A percentile compares a stretch with the other conserved stretches of the same genome.
Conservation (phyloP, 2,888 invertebrate genomes). For the Pseudococcus jackbeardsleyi region DNA sequence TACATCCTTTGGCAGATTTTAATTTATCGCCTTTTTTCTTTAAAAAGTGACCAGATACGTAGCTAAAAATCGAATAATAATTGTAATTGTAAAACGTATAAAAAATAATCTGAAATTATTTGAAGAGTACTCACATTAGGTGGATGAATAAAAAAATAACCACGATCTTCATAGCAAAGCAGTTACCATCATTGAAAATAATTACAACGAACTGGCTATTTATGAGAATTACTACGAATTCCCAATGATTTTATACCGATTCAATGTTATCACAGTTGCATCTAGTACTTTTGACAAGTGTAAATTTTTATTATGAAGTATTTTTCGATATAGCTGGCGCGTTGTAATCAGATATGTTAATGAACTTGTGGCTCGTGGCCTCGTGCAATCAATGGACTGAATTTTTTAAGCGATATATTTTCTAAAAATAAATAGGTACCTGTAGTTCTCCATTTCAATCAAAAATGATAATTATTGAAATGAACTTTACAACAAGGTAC, state of each 20-base stretch:
- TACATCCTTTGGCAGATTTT: background rate
- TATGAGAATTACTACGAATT: background rate
- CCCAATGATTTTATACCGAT: background rate
- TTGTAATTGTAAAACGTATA: background rate
- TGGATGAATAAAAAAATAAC: background rate
- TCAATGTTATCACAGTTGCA: constrained; percentile 20
- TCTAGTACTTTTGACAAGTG: background rate
- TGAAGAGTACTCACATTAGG: background rate
- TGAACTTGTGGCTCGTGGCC: background rate
- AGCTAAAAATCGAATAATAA: constrained; percentile 8
- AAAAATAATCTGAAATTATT: background rate
- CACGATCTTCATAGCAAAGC: background rate
- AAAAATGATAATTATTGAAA: constrained; percentile 36
- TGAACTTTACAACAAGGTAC: background rate
- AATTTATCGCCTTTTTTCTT: constrained; percentile 14
- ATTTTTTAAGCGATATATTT: background rate
- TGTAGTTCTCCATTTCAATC: constrained; percentile 24
- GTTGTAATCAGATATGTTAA: constrained; percentile 31
- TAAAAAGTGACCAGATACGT: background rate
- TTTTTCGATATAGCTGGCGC: constrained; percentile 13
- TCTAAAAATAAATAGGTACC: background rate
- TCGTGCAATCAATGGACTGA: background rate
- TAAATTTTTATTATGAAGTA: background rate
- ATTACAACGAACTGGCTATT: background rate
- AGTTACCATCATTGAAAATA: background rate